Evolutionary conservation across 2,888 invertebrate species (phyloP), one percentile per base, ranked within the genome.

Genomic region (Rhaphigaster nebulosa): DNA sequence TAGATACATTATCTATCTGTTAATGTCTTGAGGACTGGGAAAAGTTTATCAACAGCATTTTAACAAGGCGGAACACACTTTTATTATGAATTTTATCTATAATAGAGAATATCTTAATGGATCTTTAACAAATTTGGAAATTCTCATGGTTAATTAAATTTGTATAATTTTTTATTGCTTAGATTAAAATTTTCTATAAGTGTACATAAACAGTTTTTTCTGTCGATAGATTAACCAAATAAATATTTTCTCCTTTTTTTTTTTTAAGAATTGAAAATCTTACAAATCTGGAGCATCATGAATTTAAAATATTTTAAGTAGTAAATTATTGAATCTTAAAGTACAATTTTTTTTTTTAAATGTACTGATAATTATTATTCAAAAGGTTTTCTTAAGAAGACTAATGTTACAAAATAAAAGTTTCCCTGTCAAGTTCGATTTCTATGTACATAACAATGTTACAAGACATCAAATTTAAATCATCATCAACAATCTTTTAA

Each of bases 21-120:
- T 89, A 65, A 41, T 89, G 65, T 89, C 89, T 89, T 89, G 89
- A 45, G 89, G 89, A 70, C 89, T 89, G 89, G 89, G 89, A 89
- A 89, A 65, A 89, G 89, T 70, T 89, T 89, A 70, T 89, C 45
- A 89, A 89, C 65, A 70, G 89, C 70, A 88, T 88, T 60, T 34
- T 60, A 88, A 88, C 41, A 88, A 88, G 88, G 50, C 65, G 70
- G 89, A 89, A 89, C 89, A 89, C 89, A 89, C 29, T 65, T 89
- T 89, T 70, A 70, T 84, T 45, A 23, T 84, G 80, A 45, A 84
- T 45, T 41, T 45, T 84, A 45, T 84, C 45, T 45, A 84, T 84
- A 84, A 84, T 84, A 45, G 45, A 23, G 80, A 41, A 45, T 84
- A 84, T 84, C 23, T 84, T 84, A 84, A 45, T 41, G 80, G 15